Conservation (phyloP, 2,797 vertebrate species). For the Pangasius djambal region DNA sequence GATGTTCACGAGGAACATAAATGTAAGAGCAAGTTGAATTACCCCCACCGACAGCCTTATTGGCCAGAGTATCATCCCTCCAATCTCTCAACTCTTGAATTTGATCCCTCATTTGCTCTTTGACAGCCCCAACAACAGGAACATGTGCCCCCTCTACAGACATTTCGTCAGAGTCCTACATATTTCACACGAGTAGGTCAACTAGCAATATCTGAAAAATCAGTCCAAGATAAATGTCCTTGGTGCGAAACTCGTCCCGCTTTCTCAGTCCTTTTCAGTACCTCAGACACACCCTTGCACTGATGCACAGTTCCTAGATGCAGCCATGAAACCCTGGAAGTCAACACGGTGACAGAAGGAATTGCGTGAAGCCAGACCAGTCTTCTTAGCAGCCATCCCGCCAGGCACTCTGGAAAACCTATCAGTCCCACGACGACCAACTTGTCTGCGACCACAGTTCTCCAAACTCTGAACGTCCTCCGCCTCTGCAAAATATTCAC, state of each 20-base stretch:
- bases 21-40: background rate
- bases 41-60: background rate
- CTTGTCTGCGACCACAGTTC: background rate
- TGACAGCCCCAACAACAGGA: background rate
- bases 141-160: background rate
- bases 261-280: background rate
- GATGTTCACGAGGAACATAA: constrained; percentile 38
- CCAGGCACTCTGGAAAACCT: background rate
- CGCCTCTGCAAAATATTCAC: background rate
- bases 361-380: background rate
- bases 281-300: background rate
- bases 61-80: background rate
- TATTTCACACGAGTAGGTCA: background rate
- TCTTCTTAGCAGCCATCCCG: background rate
- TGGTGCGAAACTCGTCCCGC: background rate
- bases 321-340: background rate
- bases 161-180: background rate
- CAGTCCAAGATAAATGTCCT: background rate
- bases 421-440: background rate
- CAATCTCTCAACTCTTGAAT: background rate
- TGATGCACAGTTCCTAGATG: background rate
- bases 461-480: background rate
- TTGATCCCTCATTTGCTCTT: background rate
- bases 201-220: background rate
- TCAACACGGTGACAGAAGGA: background rate